Conservation (phyloP, 2,888 invertebrate genomes). For the Phaonia tiefii region DNA sequence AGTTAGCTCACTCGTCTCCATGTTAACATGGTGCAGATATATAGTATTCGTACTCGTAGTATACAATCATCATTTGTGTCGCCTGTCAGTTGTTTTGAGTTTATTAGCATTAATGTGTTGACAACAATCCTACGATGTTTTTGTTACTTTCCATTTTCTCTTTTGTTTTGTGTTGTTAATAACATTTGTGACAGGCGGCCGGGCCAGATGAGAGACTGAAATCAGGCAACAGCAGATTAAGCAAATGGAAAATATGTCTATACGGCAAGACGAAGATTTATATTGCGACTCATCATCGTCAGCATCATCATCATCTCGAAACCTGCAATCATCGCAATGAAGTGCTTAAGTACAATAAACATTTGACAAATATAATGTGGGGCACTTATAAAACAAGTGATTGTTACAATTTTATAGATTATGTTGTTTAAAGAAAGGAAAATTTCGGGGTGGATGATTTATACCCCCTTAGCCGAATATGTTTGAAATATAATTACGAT, state of each 20-base stretch:
- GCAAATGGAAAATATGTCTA: no score
- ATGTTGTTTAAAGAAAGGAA: background rate
- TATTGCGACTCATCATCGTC: background rate
- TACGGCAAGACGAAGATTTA: slow-evolving; percentile 12
- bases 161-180: slow-evolving; percentile 14
- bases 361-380: slow-evolving; percentile 23
- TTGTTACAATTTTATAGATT: slow-evolving; percentile 26
- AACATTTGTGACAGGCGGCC: slow-evolving; percentile 12
- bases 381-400: slow-evolving; percentile 17
- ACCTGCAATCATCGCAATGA: background rate
- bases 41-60: no score
- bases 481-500: no score
- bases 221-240: slow-evolving; percentile 3
- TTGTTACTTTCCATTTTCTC: background rate
- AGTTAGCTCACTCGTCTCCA: background rate
- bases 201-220: background rate
- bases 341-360: background rate
- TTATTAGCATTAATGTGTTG: slow-evolving; percentile 52
- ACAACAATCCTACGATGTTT: slow-evolving; percentile 19
- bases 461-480: background rate
- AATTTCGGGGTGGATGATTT: background rate
- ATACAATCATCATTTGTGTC: no score
- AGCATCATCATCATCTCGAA: no score
- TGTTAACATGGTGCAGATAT: no score
- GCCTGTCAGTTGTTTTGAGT: background rate